Base-by-base conservation (phyloP, 2,797 vertebrate genomes). In the Sebastes kiyomatsui region DNA sequence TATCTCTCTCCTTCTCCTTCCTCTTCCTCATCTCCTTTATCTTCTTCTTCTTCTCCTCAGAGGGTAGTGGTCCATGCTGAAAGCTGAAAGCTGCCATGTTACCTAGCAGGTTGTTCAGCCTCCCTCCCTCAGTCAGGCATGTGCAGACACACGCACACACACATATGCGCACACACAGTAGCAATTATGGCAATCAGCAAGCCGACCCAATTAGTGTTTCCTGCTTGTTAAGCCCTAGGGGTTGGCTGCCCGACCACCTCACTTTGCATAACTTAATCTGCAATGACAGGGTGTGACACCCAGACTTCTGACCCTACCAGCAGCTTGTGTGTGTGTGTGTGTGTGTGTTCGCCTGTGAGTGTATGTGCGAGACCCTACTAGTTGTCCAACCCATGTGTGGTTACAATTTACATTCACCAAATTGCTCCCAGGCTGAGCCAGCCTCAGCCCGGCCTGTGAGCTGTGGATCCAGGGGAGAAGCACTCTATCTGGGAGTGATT, bases 141-240 rank as follows among this genome's bases (percentile, higher is more conserved):
- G 88, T 95, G 91, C 92, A 96, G 94, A 96, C 95, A 96, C 87
- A 69, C 88, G 85, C 87, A 61, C 92, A 96, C 96, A 52, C 95
- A 96, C 84, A 79, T 81, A 79, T 92, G 93, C 93, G 90, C 96
- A 96, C 95, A 97, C 97, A 98, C 97, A 98, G 97, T 96, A 97
- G 97, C 97, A 99, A 99, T 99, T 99, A 99, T 97, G 94, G 92
- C 97, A 98, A 98, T 99, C 98, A 98, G 97, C 96, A 95, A 95
- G 93, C 95, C 94, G 94, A 94, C 93, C 96, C 96, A 97, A 96
- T 97, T 96, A 97, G 95, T 94, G 95, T 95, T 96, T 96, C 96
- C 96, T 95, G 94, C 95, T 96, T 95, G 94, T 96, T 97, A 96
- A 95, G 93, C 95, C 95, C 96, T 92, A 90, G 96, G 92, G 96